Base-by-base conservation (phyloP, 2,113 vertebrate genomes). In the Poeciliopsis occidentalis region DNA sequence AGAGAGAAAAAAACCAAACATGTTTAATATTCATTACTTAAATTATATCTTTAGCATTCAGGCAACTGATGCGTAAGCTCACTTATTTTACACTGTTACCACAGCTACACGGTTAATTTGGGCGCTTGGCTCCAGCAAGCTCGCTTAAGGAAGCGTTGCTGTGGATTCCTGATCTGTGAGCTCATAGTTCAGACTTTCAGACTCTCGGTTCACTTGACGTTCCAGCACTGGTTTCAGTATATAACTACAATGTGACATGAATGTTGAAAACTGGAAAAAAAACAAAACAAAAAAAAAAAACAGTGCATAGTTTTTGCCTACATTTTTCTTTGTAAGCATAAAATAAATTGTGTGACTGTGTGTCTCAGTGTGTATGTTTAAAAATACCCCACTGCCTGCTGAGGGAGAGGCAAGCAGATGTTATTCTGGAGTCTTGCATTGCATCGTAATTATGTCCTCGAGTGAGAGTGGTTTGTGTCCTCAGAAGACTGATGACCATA, bases 381-480 rank as follows among this genome's bases (percentile, higher is more conserved):
- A 91, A 90, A 91, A 89, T 87, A 91, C 72, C 82, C 73, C 64
- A 32, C 84, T 85, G 84, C 73, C 73, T 75, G 26, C 39, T 76
- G 81, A 91, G 79, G 86, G 88, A 87, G 86, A 88, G 89, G 86
- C 82, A 81, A 79, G 82, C 90, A 89, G 89, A 89, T 90, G 92
- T 89, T 91, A 87, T 91, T 90, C 79, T 86, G 79, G 71, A 91
- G 69, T 82, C 80, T 92, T 80, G 71, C 30, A 73, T 90, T 85
- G 81, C 86, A 68, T 79, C 22, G 62, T 87, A 81, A 90, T 90
- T 85, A 84, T 84, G 83, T 84, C 87, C 78, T 81, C 7, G 6
- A 83, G 76, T 80, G 61, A 74, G 73, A 73, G 76, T 26, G 63
- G 69, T 77, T 82, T 65, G 69, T 72, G 78, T 78, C 67, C 67